These are phyloP conservation scores for Oreochromis niloticus DNA, from an alignment of 2,113 vertebrate genomes.

Conservation along the genomic window DNA sequence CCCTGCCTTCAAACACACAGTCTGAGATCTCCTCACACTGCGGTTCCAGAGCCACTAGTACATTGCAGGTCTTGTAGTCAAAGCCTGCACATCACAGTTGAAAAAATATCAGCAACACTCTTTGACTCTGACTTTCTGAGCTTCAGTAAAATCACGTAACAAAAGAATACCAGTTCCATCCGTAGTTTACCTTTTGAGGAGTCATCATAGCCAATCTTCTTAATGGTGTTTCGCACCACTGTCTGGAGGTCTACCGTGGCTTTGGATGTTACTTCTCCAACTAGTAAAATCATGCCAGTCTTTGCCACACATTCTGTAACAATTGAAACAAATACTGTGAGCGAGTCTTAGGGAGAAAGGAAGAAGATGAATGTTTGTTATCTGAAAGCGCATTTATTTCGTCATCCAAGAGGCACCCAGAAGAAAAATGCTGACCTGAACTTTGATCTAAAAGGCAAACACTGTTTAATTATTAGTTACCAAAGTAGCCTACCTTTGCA, in stretches of 20 bases:
- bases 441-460: background rate
- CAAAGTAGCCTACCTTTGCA: background rate
- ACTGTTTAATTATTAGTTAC: background rate
- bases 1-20: constrained; percentile 68
- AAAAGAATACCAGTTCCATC: background rate
- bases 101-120: background rate
- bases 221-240: constrained; percentile 68
- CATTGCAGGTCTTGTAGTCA: constrained; percentile 76
- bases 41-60: constrained; percentile 70
- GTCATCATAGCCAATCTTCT: constrained; percentile 69
- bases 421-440: background rate
- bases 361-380: background rate
- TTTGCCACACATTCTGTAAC: constrained; percentile 69
- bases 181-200: constrained; percentile 65
- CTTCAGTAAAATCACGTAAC: background rate
- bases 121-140: background rate
- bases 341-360: background rate
- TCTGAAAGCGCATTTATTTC: background rate
- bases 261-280: constrained; percentile 72
- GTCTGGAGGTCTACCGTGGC: constrained; percentile 65
- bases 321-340: background rate
- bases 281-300: constrained; percentile 72
- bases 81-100: constrained; percentile 56
- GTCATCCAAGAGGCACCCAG: background rate
- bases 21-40: constrained; percentile 68